Evolutionary conservation across 2,888 invertebrate species (phyloP).

Genomic region (Carpatolechia fugitivella): DNA sequence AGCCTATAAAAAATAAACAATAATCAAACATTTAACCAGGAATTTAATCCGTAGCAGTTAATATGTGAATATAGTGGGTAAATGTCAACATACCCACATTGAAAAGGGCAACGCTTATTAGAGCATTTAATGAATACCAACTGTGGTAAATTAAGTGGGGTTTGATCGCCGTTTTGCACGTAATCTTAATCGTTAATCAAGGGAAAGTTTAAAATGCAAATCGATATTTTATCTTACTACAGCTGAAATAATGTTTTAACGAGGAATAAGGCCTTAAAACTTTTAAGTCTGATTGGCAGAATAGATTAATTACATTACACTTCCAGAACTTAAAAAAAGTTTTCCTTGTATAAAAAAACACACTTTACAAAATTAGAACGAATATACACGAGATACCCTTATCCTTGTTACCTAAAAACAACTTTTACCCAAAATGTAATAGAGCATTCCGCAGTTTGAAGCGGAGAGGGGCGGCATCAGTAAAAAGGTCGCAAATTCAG

Average conservation of each 20-base stretch:
- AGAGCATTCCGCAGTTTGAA: slow-evolving; percentile 20
- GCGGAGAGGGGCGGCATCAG: slow-evolving; percentile 44
- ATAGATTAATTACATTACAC: background rate
- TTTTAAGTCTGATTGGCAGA: background rate
- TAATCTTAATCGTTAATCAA: slow-evolving; percentile 39
- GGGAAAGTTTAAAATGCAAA: slow-evolving; percentile 14
- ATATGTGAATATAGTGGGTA: slow-evolving; percentile 41
- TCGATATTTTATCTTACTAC: background rate
- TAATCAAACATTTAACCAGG: slow-evolving; percentile 33
- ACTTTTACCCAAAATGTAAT: slow-evolving; percentile 13
- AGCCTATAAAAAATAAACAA: slow-evolving; percentile 11
- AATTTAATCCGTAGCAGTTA: slow-evolving; percentile 41
- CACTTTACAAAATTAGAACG: slow-evolving; percentile 3
- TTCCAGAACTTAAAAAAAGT: background rate
- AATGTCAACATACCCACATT: slow-evolving; percentile 62
- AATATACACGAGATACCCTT: background rate
- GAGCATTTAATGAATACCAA: slow-evolving; percentile 34
- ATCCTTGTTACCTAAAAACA: slow-evolving; percentile 5
- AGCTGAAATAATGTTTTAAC: background rate
- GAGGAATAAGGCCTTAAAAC: background rate
- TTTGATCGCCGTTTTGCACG: slow-evolving; percentile 39
- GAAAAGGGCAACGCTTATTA: slow-evolving; percentile 58
- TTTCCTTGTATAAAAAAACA: background rate
- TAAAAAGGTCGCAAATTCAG: slow-evolving; percentile 64
- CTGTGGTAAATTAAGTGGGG: slow-evolving; percentile 25